Percentiles rank a stretch among this genome's conserved stretches.
Conservation (phyloP, 2,888 invertebrate genomes). For the Zelleria hepariella region DNA sequence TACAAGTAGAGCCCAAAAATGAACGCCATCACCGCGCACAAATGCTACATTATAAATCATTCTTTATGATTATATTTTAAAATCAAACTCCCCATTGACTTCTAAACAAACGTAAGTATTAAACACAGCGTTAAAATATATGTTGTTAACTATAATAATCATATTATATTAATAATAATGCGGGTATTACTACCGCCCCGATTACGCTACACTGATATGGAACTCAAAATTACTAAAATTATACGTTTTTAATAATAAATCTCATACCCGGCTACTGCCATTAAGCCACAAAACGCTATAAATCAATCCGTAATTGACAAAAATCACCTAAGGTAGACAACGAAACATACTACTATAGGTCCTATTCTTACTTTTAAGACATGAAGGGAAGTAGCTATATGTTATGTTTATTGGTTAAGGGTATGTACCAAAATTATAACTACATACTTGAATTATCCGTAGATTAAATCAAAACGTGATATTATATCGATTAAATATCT, state of each 20-base stretch:
- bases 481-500: constrained; percentile 24
- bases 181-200: constrained; percentile 11
- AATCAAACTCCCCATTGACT: constrained; percentile 32
- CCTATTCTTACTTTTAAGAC: not conserved
- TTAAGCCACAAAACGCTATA: constrained; percentile 24
- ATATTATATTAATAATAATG: constrained; percentile 21
- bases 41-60: constrained; percentile 47
- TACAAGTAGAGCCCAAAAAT: constrained; percentile 51
- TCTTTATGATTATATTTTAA: no score
- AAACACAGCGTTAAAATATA: constrained; percentile 45
- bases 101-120: constrained; percentile 30
- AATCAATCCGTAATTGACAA: constrained; percentile 57
- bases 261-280: constrained; percentile 39
- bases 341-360: constrained; percentile 17
- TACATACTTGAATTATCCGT: not conserved
- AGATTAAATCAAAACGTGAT: not conserved
- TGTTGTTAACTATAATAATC: not conserved
- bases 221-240: constrained; percentile 33
- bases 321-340: constrained; percentile 40
- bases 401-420: not conserved
- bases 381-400: not conserved
- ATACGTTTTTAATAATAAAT: constrained; percentile 23
- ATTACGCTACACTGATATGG: constrained; percentile 46
- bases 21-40: constrained; percentile 55
- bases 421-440: not conserved